Conservation (phyloP, 2,113 vertebrate genomes). For the human region DNA sequence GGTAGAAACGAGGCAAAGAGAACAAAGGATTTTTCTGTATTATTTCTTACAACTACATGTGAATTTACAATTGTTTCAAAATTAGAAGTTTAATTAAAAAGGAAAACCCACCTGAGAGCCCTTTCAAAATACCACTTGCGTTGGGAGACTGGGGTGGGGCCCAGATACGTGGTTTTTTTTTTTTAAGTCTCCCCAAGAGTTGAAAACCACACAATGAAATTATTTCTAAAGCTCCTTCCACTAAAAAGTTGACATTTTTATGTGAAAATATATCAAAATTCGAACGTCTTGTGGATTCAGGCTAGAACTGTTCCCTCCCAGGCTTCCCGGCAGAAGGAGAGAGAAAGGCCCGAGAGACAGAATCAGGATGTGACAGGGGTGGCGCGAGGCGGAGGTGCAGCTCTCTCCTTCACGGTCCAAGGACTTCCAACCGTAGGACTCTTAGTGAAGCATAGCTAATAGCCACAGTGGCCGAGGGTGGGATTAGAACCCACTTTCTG, state of each 20-base stretch:
- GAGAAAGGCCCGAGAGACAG: not conserved
- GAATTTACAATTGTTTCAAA: not conserved
- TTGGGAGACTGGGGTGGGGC: not conserved
- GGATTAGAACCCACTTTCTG: constrained; percentile 13
- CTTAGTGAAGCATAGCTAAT: not conserved
- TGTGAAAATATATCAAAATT: constrained; percentile 17
- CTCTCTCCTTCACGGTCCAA: not conserved
- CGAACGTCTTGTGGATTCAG: not conserved
- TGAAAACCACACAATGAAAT: constrained; percentile 42
- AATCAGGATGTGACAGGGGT: not conserved
- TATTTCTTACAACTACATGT: not conserved
- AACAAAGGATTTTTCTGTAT: too few species aligned
- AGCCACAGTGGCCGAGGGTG: rapidly evolving
- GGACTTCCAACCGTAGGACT: not conserved
- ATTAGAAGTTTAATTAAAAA: not conserved
- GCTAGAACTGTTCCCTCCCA: not conserved
- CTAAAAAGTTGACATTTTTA: constrained; percentile 31
- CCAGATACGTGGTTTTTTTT: not conserved
- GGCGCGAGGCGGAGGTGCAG: rapidly evolving
- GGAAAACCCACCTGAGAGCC: too few species aligned
- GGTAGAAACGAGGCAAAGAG: not conserved
- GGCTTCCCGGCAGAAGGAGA: not conserved
- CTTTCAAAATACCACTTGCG: not conserved
- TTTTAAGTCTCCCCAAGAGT: not conserved
- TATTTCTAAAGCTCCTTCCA: not conserved